Evolutionary conservation across 1,140 invertebrate genomes (phyloP).

Genomic region (Drosophila paulistorum): DNA sequence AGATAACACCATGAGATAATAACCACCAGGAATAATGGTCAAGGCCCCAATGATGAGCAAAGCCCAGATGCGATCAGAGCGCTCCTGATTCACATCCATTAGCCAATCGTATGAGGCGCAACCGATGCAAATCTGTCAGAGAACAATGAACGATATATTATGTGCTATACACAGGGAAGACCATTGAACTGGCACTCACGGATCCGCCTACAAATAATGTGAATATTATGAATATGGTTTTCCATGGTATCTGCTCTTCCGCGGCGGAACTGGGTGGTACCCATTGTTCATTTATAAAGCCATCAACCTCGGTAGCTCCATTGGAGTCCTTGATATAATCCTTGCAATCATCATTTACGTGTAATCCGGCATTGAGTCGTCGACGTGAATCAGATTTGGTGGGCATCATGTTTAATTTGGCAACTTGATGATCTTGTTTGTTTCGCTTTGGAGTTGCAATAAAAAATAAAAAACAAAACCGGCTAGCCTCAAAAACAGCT

Average conservation of each 20-base stretch:
- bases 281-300: constrained; percentile 68
- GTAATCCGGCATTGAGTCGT: constrained; percentile 46
- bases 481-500: constrained; percentile 1
- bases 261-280: constrained; percentile 12
- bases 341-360: background rate
- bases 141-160: background rate
- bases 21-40: constrained; percentile 66
- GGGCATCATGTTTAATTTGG: constrained; percentile 49
- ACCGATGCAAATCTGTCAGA: constrained; percentile 47
- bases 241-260: constrained; percentile 51
- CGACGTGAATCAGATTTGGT: constrained; percentile 59
- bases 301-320: constrained; percentile 46
- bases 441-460: background rate
- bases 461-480: background rate
- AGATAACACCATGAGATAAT: constrained; percentile 56
- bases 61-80: constrained; percentile 55
- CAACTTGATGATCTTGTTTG: constrained; percentile 21
- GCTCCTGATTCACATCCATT: constrained; percentile 37
- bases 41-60: constrained; percentile 57
- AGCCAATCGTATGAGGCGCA: constrained; percentile 53
- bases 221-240: constrained; percentile 61
- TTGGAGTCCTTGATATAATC: constrained; percentile 41
- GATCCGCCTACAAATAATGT: constrained; percentile 53
- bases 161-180: background rate
- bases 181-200: constrained; percentile 34